Conservation (phyloP, 1,140 invertebrate species). For the Coenobita brevimanus region DNA sequence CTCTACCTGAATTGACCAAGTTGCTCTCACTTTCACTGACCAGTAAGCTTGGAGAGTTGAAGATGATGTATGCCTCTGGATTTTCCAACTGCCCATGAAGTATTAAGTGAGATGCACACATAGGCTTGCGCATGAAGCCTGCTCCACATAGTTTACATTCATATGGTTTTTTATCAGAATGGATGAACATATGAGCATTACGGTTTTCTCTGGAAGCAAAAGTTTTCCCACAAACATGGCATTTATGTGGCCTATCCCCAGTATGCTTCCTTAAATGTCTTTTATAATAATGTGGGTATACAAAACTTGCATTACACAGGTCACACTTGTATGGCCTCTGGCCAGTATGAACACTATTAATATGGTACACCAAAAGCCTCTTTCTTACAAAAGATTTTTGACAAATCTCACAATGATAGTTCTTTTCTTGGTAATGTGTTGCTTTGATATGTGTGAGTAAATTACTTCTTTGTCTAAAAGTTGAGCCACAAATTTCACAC, state of each 20-base stretch:
- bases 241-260: conserved; percentile 84
- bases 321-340: conserved; percentile 84
- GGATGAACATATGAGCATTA: conserved; percentile 53
- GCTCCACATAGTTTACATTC: conserved; percentile 53
- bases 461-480: conserved; percentile 71
- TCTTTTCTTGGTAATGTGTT: conserved; percentile 85
- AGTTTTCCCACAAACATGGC: conserved; percentile 87
- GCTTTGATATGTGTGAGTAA: conserved; percentile 79
- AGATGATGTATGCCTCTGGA: conserved; percentile 56
- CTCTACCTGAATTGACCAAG: conserved; percentile 36
- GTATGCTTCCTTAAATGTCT: conserved; percentile 87
- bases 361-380: conserved; percentile 85
- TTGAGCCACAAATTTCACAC: conserved; percentile 72
- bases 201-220: conserved; percentile 80
- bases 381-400: conserved; percentile 84
- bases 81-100: conserved; percentile 50
- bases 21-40: conserved; percentile 20
- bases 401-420: conserved; percentile 76
- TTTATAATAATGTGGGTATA: conserved; percentile 88
- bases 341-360: conserved; percentile 86
- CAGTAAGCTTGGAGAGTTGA: conserved; percentile 62
- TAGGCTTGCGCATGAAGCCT: conserved; percentile 77
- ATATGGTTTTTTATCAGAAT: conserved; percentile 51
- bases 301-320: conserved; percentile 84
- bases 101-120: conserved; percentile 86